A percentile compares a stretch with the other conserved stretches of the same genome.
These are phyloP conservation scores for Lontra canadensis DNA, from an alignment of 2,113 vertebrate species.

Conservation along the genomic window DNA sequence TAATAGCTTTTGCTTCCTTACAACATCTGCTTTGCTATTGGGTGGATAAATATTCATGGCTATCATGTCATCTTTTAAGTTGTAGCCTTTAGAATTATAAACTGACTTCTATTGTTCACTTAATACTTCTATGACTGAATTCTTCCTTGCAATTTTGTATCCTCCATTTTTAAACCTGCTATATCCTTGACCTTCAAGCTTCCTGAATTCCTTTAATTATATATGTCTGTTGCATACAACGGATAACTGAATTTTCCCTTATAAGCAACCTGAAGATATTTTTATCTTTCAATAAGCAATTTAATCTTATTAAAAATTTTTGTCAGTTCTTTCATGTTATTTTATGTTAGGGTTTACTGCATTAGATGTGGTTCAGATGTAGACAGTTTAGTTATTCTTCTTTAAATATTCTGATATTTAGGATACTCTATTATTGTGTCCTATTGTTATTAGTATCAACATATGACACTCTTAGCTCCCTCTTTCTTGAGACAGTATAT, in stretches of 20 bases:
- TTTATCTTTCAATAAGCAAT: not conserved
- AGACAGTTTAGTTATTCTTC: not conserved
- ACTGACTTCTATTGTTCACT: not conserved
- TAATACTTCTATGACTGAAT: not conserved
- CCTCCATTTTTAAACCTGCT: not conserved
- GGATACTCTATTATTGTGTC: not conserved
- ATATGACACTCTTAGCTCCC: not conserved
- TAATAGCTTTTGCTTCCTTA: not conserved
- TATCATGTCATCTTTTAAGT: not conserved
- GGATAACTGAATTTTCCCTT: not conserved
- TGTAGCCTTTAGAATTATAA: not conserved
- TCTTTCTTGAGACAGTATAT: not conserved
- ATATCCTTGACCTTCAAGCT: not conserved
- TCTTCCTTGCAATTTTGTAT: not conserved
- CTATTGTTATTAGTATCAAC: not conserved
- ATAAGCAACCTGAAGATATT: not conserved
- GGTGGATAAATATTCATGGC: conserved; percentile 33
- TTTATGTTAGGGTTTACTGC: not conserved
- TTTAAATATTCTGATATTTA: conserved; percentile 1
- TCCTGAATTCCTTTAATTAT: not conserved
- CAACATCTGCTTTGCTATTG: not conserved
- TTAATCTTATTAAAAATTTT: not conserved
- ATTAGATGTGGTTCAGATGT: not conserved
- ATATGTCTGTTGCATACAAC: not conserved
- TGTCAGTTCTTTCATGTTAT: not conserved